These are phyloP conservation scores for Balanococcus diminutus DNA, from an alignment of 2,888 invertebrate genomes.

Conservation along the genomic window DNA sequence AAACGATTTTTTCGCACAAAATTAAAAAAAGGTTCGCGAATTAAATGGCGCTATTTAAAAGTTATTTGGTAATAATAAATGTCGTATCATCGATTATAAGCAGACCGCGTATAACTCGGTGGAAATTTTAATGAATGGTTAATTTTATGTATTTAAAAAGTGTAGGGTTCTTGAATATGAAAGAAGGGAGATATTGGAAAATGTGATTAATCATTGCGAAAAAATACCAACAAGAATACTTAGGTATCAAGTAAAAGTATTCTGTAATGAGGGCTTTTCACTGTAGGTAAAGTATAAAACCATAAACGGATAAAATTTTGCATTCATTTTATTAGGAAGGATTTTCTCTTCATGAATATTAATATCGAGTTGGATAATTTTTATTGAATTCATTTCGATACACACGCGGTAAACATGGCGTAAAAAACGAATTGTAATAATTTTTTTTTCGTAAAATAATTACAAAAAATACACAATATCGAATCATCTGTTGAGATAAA, in stretches of 20 bases:
- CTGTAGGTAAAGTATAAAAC: neutral
- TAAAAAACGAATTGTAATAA: neutral
- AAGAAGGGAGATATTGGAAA: neutral
- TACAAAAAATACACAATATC: neutral
- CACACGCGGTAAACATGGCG: neutral
- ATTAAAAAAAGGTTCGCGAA: neutral
- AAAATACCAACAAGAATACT: neutral
- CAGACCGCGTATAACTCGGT: neutral
- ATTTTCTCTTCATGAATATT: neutral
- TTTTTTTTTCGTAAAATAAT: neutral
- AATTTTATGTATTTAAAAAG: slow-evolving; percentile 21
- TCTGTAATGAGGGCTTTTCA: neutral
- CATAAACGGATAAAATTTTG: neutral
- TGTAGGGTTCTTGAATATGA: neutral
- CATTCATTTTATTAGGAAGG: neutral
- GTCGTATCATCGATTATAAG: slow-evolving; percentile 19
- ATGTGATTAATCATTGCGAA: neutral
- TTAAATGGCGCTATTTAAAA: slow-evolving; percentile 14
- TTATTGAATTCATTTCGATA: slow-evolving; percentile 3
- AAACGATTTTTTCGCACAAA: neutral
- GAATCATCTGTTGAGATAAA: neutral
- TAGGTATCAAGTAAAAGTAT: neutral
- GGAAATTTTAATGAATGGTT: neutral
- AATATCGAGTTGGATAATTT: neutral
- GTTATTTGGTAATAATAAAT: neutral